Evolutionary conservation across 2,797 vertebrate genomes (phyloP).

Genomic region (Neomorphus geoffroyi): DNA sequence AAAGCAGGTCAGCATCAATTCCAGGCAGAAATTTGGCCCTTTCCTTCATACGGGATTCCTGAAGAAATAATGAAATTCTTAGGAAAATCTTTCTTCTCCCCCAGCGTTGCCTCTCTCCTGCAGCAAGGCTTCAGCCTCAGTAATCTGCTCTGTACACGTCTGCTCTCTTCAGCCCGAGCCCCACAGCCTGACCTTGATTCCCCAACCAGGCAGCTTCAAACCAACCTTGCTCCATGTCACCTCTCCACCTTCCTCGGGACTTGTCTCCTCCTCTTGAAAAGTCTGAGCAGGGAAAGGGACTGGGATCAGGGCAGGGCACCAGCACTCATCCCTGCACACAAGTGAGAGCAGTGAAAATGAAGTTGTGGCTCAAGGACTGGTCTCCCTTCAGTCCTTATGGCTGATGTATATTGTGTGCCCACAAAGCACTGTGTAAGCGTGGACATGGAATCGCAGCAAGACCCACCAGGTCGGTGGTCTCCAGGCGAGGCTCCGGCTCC

Average conservation of each 20-base stretch:
- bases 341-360: no score
- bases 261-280: neutral
- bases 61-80: neutral
- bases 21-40: neutral
- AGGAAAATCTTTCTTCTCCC: neutral
- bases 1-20: neutral
- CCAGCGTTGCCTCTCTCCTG: neutral
- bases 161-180: neutral
- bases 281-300: no score
- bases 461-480: neutral
- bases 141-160: accelerated
- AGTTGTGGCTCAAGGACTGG: neutral
- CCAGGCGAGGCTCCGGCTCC: neutral
- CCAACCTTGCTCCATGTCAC: neutral
- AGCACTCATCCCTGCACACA: neutral
- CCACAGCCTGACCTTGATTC: accelerated
- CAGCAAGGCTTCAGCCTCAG: accelerated
- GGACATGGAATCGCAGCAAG: no score
- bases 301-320: neutral
- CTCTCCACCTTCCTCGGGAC: neutral
- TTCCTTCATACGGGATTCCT: neutral
- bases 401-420: neutral
- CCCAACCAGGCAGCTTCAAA: neutral
- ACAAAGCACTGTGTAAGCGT: neutral
- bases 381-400: neutral